Base-by-base conservation (phyloP, 1,140 invertebrate species). In the Trachymyrmex septentrionalis region DNA sequence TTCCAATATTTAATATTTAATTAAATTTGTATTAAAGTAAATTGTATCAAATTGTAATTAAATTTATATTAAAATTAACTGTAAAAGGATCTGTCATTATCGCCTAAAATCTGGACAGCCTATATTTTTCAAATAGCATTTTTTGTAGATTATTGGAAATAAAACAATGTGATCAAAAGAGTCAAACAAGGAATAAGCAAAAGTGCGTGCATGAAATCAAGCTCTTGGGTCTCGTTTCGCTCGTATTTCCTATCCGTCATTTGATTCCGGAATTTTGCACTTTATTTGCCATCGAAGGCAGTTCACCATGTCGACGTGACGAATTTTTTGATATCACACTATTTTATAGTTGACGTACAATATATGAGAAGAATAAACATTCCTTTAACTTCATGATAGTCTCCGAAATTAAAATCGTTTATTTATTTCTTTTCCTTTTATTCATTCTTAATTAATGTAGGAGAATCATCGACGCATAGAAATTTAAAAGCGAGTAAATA, bases 241-340 rank as follows among this genome's bases (percentile, higher is more conserved):
- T 75, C 69, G 10, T 75, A 61, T 75, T 75, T 61, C 38, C 38
- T 82, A 48, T 50, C 55, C 10, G 55, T 61, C 24, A 73, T 75
- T 61, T 5, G 80, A 73, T 84, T 84, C 38, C 14, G 80, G 80
- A 84, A 84, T 84, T 75, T 73, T 9, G 55, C 19, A 44, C 27
- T 61, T 75, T 63, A 59, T 38, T 48, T 48, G 80, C 38, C 14
- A 44, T 3, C 34, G 24, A 53, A 67, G 27, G 14, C 66, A 71
- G 21, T 81, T 81, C 21, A 71, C 12, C 19, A 21, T 59, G 64
- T 61, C 80, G 69, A 59, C 24, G n/a, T 7, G 16, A 48, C 53
- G 10, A 75, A 61, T 73, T 84, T 73, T 84, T 73, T 84, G 24
- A 14, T 48, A 10, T 48, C 69, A n/a, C 19, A 30, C 3, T 19